Evolutionary conservation across 92 coral and sea anemone species (phyloP), one percentile per base, ranked within the genome.

Genomic region (Bergia puertoricense): DNA sequence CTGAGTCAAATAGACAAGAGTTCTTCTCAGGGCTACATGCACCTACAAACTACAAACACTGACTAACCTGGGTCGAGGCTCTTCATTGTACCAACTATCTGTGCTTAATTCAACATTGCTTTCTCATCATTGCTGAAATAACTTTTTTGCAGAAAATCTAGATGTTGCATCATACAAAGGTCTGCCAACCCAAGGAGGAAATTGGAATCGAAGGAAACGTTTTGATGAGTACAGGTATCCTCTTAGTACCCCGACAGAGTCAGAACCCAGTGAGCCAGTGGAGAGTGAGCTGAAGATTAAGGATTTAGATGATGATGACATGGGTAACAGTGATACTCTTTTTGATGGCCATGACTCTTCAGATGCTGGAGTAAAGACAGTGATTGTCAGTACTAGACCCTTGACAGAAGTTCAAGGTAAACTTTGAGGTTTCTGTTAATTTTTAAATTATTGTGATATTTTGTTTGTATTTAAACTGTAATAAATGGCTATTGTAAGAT

Each of bases 141-240:
- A 3, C 0, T 74, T 65, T 42, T 9, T 86, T 77, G 8, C 93
- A 95, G 98, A 95, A 81, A 93, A 94, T 82, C 86, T 89, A 4
- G 98, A 95, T 89, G 88, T 95, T 74, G 98, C 96, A 36, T 93
- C 98, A 69, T 95, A 90, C 90, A 89, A 86, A 86, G 95, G 95
- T 39, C 88, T 95, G 14, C 98, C 98, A 20, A 71, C 79, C 69
- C 90, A 89, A 74, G 74, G 50, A 56, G 18, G 43, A 74, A 37
- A 74, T 30, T 79, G 50, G 20, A 13, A 39, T 62, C 38, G 59
- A 74, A 54, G 39, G 18, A 39, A 46, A 30, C 66, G 38, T 51
- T 57, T 86, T 46, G 72, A 88, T 45, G 82, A 84, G 40, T 57
- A 82, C 11, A 71, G 74, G 41, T 69, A 88, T 42, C 74, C 79